Conservation (phyloP, 2,113 vertebrate genomes). For the Typhlomys cinereus region DNA sequence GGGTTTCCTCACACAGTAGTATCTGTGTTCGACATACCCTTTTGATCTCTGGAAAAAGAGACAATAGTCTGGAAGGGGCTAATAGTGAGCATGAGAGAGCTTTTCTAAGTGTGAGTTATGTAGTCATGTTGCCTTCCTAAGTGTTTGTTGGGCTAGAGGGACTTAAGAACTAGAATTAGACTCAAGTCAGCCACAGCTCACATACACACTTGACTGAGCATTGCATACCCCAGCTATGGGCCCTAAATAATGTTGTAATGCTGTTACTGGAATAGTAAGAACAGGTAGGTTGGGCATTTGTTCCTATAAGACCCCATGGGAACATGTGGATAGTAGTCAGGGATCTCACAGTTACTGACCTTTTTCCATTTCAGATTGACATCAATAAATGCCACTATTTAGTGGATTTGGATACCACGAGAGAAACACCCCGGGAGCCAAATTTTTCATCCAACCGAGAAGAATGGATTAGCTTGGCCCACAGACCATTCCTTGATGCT, state of each 20-base stretch:
- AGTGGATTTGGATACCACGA: slow-evolving; percentile 92
- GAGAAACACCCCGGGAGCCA: slow-evolving; percentile 90
- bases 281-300: not conserved
- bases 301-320: not conserved
- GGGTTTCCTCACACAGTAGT: not conserved
- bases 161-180: not conserved
- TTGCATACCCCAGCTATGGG: not conserved
- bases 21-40: not conserved
- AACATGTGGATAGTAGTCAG: not conserved
- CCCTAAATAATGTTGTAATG: not conserved
- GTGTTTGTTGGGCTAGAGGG: not conserved
- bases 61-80: not conserved
- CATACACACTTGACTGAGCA: not conserved
- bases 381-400: slow-evolving; percentile 96
- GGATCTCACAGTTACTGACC: not conserved
- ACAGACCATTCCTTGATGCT: slow-evolving; percentile 95
- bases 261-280: not conserved
- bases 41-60: not conserved
- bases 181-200: not conserved
- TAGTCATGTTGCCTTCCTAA: not conserved
- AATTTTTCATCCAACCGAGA: slow-evolving; percentile 92
- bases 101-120: not conserved
- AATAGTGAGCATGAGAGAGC: not conserved
- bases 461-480: slow-evolving; percentile 92
- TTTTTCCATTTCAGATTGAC: slow-evolving; percentile 88